A percentile compares a stretch with the other conserved stretches of the same genome.
Evolutionary conservation across 30 jellyfish, hydroid and myxozoan genomes (phyloP).

Genomic region (Aurelia sp.): DNA sequence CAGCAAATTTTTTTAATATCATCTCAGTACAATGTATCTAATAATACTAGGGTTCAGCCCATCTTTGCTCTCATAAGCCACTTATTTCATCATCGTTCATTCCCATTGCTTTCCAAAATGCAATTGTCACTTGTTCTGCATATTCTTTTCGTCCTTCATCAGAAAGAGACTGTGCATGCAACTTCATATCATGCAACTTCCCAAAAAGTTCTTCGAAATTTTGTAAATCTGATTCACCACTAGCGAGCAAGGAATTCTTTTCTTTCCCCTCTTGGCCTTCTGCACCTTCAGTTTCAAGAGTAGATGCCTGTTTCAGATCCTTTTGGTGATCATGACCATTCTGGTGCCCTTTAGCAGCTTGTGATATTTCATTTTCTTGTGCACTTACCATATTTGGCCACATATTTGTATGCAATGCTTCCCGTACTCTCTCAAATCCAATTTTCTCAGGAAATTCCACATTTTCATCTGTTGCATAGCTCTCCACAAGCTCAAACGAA

Average conservation of each 20-base stretch:
- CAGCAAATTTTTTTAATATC: too few species aligned
- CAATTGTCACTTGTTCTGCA: constrained; percentile 92
- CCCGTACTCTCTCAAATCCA: constrained; percentile 81
- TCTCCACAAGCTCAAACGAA: constrained; percentile 67
- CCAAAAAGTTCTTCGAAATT: constrained; percentile 85
- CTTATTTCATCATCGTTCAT: constrained; percentile 84
- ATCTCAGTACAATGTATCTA: too few species aligned
- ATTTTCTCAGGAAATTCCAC: constrained; percentile 73
- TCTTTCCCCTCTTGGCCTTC: background rate
- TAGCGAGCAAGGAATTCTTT: constrained; percentile 7
- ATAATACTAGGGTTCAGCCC: too few species aligned
- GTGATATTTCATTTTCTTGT: too few species aligned
- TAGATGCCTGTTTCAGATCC: background rate
- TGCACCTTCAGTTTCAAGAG: background rate
- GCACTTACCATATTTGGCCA: constrained; percentile 78
- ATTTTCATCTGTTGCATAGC: constrained; percentile 23
- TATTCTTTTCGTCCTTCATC: constrained; percentile 80
- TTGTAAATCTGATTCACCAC: constrained; percentile 57
- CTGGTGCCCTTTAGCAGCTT: too few species aligned
- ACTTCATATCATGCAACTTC: constrained; percentile 76
- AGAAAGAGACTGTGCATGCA: constrained; percentile 64
- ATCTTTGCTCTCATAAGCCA: constrained; percentile 41
- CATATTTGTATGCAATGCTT: constrained; percentile 78
- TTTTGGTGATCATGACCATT: background rate
- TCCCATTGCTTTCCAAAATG: constrained; percentile 96